These are phyloP conservation scores for Probaryconus sp. DNA, from an alignment of 1,140 invertebrate species.

Conservation along the genomic window DNA sequence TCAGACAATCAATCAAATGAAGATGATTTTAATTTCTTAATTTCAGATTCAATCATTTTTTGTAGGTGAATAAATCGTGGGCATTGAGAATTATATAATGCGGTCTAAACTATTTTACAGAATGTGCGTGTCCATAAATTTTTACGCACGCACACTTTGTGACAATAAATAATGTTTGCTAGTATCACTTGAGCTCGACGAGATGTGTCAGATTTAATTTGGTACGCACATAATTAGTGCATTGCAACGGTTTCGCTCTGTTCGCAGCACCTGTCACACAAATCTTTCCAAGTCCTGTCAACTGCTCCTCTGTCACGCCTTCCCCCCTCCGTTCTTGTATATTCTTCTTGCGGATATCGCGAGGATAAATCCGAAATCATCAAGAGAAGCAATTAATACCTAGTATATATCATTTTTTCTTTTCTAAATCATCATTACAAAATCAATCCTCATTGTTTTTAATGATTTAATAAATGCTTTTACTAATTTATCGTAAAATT, in stretches of 20 bases:
- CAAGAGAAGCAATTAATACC: slow-evolving; percentile 64
- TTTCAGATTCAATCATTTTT: too few species aligned
- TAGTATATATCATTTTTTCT: too few species aligned
- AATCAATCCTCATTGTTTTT: too few species aligned
- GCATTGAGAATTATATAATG: slow-evolving; percentile 15
- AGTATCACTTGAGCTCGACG: slow-evolving; percentile 55
- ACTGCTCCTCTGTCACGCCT: slow-evolving; percentile 27
- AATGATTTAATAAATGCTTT: too few species aligned
- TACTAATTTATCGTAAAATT: too few species aligned
- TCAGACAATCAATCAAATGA: too few species aligned
- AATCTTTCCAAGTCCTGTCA: slow-evolving; percentile 56
- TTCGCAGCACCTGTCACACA: slow-evolving; percentile 75
- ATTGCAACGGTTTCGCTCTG: slow-evolving; percentile 73
- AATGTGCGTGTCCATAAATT: background rate
- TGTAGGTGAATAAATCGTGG: too few species aligned
- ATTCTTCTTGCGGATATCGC: slow-evolving; percentile 53
- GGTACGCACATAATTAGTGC: slow-evolving; percentile 76
- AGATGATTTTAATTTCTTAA: too few species aligned
- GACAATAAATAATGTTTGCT: slow-evolving; percentile 66
- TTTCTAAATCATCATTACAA: too few species aligned
- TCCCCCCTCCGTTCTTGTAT: slow-evolving; percentile 23
- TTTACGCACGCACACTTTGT: slow-evolving; percentile 2
- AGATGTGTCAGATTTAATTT: slow-evolving; percentile 77
- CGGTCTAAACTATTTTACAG: slow-evolving; percentile 1
- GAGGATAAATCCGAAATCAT: slow-evolving; percentile 68